Evolutionary conservation across 2,888 invertebrate species (phyloP), one percentile per base, ranked within the genome.

Genomic region (Drosophila lutescens): DNA sequence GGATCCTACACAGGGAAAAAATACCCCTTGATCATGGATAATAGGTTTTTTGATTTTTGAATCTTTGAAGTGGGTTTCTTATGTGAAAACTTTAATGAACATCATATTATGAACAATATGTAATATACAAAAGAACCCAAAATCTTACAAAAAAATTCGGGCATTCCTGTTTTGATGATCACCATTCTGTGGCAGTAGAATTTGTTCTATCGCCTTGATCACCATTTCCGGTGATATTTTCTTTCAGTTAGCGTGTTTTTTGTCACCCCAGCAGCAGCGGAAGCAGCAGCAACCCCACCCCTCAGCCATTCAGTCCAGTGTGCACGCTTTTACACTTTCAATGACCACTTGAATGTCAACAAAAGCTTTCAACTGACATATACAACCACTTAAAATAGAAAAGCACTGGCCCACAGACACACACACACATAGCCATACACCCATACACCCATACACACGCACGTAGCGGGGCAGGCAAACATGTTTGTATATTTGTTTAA

Each of bases 271-370:
- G 30, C 30, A 8, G 26, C 6, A 1, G 26, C 26, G 4, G 26
- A 2, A 26, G 26, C 26, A 2, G 10, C 30, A 5, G 47, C 26
- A 26, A 26, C 47, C 54, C 26, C 51, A 40, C 13, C 26, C 26
- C 26, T 2, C 12, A 17, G 1, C 47, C 47, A 41, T 47, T 63
- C 43, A 49, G 49, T 47, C 38, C 51, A 60, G 62, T 66, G 51
- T 80, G 76, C 66, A 81, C 67, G 80, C 77, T 79, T 82, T 78
- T 86, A 79, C 83, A 86, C 86, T 76, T 74, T 88, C 83, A 80
- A 83, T 84, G 86, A 77, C 78, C 84, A 88, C 84, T 84, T 86
- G 88, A 80, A 80, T 86, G 84, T 88, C 88, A 88, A 80, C 84
- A 86, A 83, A 88, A 77, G 84, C 88, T 83, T 86, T 86, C 84